Evolutionary conservation across 2,113 vertebrate genomes (phyloP).

Genomic region (Tupaia tana): DNA sequence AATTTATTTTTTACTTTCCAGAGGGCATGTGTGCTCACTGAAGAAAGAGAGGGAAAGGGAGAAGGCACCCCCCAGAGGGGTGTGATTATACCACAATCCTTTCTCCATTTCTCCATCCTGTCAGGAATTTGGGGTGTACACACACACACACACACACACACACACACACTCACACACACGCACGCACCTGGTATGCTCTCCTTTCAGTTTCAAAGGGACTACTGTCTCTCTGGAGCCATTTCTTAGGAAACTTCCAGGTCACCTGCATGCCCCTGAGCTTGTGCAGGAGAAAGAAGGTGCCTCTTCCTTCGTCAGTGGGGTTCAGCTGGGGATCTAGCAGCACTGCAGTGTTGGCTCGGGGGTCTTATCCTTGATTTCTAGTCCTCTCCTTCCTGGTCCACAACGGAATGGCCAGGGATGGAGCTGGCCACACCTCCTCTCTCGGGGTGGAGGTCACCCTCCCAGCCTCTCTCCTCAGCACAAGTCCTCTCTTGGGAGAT

Average conservation of each 20-base stretch:
- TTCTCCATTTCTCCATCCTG: too few relatives aligned
- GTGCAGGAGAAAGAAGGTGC: too few relatives aligned
- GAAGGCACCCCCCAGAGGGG: too few relatives aligned
- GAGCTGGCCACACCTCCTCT: not conserved
- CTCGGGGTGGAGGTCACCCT: not conserved
- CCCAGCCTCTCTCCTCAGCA: not conserved
- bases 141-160: too few relatives aligned
- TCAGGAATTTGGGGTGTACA: too few relatives aligned
- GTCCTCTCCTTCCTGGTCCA: not conserved
- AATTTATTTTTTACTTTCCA: too few relatives aligned
- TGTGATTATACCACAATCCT: too few relatives aligned
- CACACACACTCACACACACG: too few relatives aligned
- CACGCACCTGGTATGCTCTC: not conserved
- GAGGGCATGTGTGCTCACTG: too few relatives aligned
- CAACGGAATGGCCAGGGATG: not conserved
- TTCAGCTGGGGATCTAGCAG: accelerated
- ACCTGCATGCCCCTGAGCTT: not conserved
- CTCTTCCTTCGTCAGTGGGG: not conserved
- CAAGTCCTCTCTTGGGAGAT: not conserved
- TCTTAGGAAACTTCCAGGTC: not conserved
- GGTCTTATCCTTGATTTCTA: not conserved
- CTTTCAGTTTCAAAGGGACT: not conserved
- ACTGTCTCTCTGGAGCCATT: not conserved
- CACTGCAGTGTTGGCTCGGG: accelerated
- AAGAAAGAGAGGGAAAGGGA: too few relatives aligned